phyloP scores from a whole-genome alignment of 2,797 vertebrate genomes.

The Aeoliscus strigatus region DNA sequence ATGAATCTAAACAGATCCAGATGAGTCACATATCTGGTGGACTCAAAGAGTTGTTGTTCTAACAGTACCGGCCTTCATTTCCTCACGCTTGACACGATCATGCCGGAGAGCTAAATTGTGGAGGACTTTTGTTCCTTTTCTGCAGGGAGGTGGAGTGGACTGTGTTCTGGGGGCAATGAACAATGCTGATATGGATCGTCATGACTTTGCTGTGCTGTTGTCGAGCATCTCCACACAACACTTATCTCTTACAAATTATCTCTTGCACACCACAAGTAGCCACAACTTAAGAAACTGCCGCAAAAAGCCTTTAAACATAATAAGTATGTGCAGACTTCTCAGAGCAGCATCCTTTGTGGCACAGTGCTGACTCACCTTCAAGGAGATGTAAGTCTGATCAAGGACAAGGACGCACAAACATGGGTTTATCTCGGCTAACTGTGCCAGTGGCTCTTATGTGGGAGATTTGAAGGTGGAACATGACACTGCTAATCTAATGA shows the following conservation, averaged over 20 bases:
- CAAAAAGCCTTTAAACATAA: too few relatives aligned
- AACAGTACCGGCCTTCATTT: slow-evolving; percentile 65
- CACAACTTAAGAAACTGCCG: too few relatives aligned
- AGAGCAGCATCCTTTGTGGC: too few relatives aligned
- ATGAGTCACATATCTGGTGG: slow-evolving; percentile 46
- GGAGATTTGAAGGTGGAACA: slow-evolving; percentile 29
- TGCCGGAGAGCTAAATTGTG: slow-evolving; percentile 32
- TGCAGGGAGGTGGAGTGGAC: slow-evolving; percentile 21
- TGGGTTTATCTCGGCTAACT: slow-evolving; percentile 41
- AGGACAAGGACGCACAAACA: slow-evolving; percentile 34
- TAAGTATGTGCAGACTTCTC: too few relatives aligned
- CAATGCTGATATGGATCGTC: too few relatives aligned
- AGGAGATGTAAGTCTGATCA: slow-evolving; percentile 60
- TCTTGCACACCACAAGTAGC: too few relatives aligned
- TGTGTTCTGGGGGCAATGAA: slow-evolving; percentile 55
- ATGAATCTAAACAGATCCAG: slow-evolving; percentile 31
- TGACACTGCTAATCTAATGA: slow-evolving; percentile 37
- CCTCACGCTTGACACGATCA: slow-evolving; percentile 43
- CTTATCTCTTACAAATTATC: too few relatives aligned
- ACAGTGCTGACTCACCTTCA: slow-evolving; percentile 19
- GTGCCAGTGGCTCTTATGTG: slow-evolving; percentile 23
- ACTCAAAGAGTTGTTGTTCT: slow-evolving; percentile 61
- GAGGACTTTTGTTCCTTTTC: slow-evolving; percentile 37
- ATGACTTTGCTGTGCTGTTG: too few relatives aligned
- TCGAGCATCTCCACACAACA: too few relatives aligned